Base-by-base conservation (phyloP, 2,888 invertebrate species). In the Coenonympha arcania region DNA sequence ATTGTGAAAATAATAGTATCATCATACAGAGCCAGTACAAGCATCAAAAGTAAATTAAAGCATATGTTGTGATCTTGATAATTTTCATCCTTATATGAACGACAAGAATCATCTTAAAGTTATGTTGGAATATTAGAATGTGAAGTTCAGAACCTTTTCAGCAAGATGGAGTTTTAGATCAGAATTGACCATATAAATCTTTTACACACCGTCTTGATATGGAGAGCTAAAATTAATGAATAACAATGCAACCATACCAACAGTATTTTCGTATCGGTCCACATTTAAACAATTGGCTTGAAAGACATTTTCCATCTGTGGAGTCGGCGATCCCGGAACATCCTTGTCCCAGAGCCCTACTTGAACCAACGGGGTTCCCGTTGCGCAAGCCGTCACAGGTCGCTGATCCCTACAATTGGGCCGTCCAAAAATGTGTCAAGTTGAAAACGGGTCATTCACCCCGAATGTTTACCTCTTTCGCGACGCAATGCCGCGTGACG, bases 381-480 rank as follows among this genome's bases (percentile, higher is more conserved):
- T 81, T 82, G 81, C 79, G 81, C 76, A 78, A 81, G 72, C 66
- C 67, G 63, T 62, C 63, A 65, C 70, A 73, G 81, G 79, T 81
- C 82, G 70, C 60, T 68, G 79, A 73, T 79, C 79, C 76, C 76
- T 66, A 74, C 78, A 80, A 83, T 76, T 79, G 82, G 80, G 78
- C 74, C 79, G 71, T 66, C 78, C 76, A 77, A 80, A 85, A 85
- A 84, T 85, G 82, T 86, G 86, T 85, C 86, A 86, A 86, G 86
- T 86, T 84, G 82, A 85, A 81, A 67, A 65, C 68, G 67, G 83
- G 79, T 71, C 83, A 71, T 76, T 79, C 75, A 84, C 81, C 84
- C 71, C 59, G 63, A 43, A 55, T 73, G 72, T 79, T 73, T 70
- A 71, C 73, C 68, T 73, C 77, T 69, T 74, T 71, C 63, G 71